Conservation (phyloP, 2,797 vertebrate species). For the Monodelphis domestica region DNA sequence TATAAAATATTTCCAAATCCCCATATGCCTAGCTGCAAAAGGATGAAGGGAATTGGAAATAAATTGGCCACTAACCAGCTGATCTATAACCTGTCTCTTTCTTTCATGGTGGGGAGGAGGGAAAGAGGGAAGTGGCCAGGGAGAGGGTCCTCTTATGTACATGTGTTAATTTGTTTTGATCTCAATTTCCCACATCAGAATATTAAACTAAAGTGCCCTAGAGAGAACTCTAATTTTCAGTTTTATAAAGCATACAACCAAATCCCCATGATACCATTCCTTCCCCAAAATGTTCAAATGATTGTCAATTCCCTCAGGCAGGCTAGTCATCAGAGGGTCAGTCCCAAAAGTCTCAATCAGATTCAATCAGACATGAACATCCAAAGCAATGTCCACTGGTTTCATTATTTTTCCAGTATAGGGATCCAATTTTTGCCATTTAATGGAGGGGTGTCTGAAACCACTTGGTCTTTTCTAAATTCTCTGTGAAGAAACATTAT, state of each 20-base stretch:
- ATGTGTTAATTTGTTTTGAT: conserved; percentile 76
- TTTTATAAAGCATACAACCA: conserved; percentile 34
- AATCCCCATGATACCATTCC: neutral
- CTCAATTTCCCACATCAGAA: conserved; percentile 73
- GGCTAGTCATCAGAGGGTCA: conserved; percentile 27
- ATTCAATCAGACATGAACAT: conserved; percentile 5
- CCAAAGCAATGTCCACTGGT: conserved; percentile 33
- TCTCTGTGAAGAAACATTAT: neutral
- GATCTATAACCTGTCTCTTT: conserved; percentile 75
- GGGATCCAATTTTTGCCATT: neutral
- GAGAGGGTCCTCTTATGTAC: conserved; percentile 53
- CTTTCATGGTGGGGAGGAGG: conserved; percentile 52
- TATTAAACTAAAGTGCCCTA: conserved; percentile 66
- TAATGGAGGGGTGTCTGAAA: neutral
- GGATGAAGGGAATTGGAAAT: conserved; percentile 76
- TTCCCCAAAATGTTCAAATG: conserved; percentile 44
- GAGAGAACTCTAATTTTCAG: conserved; percentile 74
- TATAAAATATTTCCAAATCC: conserved; percentile 52
- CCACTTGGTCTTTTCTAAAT: neutral
- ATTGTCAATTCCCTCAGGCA: conserved; percentile 34
- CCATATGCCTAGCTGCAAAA: conserved; percentile 63
- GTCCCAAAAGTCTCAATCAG: conserved; percentile 43
- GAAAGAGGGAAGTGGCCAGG: conserved; percentile 30
- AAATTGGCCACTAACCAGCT: conserved; percentile 77
- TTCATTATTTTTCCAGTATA: conserved; percentile 18